These are phyloP conservation scores for Gila robusta DNA, from an alignment of 2,797 vertebrate genomes.

Conservation along the genomic window DNA sequence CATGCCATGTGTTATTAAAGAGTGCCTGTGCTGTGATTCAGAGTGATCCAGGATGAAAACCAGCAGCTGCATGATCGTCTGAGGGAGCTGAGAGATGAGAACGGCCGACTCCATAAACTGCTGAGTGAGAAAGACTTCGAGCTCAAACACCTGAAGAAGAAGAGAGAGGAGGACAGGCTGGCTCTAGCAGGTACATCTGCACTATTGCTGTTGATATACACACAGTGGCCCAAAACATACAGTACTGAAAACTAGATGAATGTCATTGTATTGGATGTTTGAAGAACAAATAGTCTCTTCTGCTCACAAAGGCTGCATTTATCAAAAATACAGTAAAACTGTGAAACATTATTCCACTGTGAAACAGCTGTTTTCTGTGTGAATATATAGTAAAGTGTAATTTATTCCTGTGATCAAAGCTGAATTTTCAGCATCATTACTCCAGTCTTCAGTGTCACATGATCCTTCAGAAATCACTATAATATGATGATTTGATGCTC, in stretches of 20 bases:
- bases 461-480: neutral
- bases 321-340: neutral
- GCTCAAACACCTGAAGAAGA: slow-evolving; percentile 87
- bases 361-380: too few relatives aligned
- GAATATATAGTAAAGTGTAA: too few relatives aligned
- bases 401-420: too few relatives aligned
- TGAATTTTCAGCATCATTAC: neutral
- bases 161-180: slow-evolving; percentile 84
- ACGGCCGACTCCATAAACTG: slow-evolving; percentile 88
- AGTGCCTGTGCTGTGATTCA: slow-evolving; percentile 58
- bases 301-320: neutral
- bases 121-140: slow-evolving; percentile 91
- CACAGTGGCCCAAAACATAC: neutral
- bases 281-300: neutral
- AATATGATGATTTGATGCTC: neutral
- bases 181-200: slow-evolving; percentile 82
- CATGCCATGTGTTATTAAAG: neutral
- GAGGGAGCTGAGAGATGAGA: slow-evolving; percentile 87
- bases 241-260: neutral
- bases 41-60: slow-evolving; percentile 78
- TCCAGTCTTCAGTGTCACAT: neutral
- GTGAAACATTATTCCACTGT: neutral
- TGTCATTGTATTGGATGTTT: neutral
- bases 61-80: slow-evolving; percentile 79
- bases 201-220: neutral